Evolutionary conservation across 2,113 vertebrate genomes (phyloP).

Genomic region (Baryphthengus martii): DNA sequence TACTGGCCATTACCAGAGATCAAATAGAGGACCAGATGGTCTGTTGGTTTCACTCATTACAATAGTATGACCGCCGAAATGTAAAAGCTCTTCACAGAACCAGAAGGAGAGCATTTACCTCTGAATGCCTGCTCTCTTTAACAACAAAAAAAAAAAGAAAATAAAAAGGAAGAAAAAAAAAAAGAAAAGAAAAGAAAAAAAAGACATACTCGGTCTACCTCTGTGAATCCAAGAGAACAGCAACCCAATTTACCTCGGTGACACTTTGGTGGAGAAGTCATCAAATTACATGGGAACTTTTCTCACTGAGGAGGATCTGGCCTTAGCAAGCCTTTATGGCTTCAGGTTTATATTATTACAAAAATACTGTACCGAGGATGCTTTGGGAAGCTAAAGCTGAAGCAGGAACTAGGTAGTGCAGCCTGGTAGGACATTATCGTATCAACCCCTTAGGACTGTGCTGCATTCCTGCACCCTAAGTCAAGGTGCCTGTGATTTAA

Average conservation of each 20-base stretch:
- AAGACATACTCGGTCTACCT: background rate
- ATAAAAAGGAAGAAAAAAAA: no score
- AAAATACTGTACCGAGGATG: background rate
- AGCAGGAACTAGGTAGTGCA: background rate
- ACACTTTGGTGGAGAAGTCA: background rate
- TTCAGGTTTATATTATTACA: background rate
- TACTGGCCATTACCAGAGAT: constrained; percentile 56
- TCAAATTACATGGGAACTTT: background rate
- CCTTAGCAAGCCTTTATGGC: background rate
- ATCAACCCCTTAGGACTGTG: background rate
- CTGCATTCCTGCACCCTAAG: background rate
- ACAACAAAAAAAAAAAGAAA: no score
- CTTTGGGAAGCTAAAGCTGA: background rate
- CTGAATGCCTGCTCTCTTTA: constrained; percentile 27
- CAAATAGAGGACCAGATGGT: constrained; percentile 63
- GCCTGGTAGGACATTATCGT: background rate
- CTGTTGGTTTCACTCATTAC: constrained; percentile 49
- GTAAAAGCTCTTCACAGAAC: constrained; percentile 54
- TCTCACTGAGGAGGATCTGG: background rate
- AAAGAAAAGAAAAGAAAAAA: no score
- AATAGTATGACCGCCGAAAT: constrained; percentile 51
- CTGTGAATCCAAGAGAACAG: background rate
- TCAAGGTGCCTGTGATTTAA: background rate
- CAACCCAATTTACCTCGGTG: background rate
- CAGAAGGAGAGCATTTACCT: constrained; percentile 57